Evolutionary conservation across 2,113 vertebrate genomes (phyloP).

Genomic region (Sakesphorus luctuosus): DNA sequence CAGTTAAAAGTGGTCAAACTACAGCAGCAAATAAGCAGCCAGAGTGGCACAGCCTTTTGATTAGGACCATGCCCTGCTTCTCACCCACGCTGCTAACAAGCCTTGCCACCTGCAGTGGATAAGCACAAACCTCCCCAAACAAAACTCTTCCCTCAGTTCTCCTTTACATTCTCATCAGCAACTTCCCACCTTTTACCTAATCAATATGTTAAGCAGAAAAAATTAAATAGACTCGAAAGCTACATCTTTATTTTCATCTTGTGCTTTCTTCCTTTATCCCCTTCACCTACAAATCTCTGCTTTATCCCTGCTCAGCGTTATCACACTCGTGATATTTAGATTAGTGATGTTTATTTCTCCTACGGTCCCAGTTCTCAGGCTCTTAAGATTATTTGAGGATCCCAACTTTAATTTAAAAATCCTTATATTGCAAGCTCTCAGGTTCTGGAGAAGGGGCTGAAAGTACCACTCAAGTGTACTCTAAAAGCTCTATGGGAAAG

Average conservation of each 20-base stretch:
- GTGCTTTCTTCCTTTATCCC: neutral
- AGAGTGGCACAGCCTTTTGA: neutral
- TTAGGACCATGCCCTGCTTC: neutral
- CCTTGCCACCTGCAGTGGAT: neutral
- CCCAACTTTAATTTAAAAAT: conserved; percentile 51
- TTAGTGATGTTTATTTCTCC: conserved; percentile 39
- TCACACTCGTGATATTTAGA: neutral
- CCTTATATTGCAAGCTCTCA: conserved; percentile 27
- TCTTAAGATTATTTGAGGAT: conserved; percentile 50
- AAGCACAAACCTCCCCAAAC: neutral
- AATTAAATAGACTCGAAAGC: neutral
- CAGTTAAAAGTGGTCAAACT: neutral
- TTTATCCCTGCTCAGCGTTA: neutral
- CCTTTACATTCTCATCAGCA: neutral
- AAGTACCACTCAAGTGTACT: conserved; percentile 44
- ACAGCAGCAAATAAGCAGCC: neutral
- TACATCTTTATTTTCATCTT: neutral
- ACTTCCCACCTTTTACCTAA: neutral
- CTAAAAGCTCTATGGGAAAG: conserved; percentile 10
- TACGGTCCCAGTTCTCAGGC: neutral
- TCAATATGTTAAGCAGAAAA: neutral
- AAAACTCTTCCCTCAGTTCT: neutral
- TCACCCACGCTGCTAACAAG: neutral
- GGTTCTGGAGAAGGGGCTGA: conserved; percentile 18
- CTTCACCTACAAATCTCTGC: neutral